These are phyloP conservation scores for Aphelinus certus DNA, from an alignment of 1,140 invertebrate species.

Conservation along the genomic window DNA sequence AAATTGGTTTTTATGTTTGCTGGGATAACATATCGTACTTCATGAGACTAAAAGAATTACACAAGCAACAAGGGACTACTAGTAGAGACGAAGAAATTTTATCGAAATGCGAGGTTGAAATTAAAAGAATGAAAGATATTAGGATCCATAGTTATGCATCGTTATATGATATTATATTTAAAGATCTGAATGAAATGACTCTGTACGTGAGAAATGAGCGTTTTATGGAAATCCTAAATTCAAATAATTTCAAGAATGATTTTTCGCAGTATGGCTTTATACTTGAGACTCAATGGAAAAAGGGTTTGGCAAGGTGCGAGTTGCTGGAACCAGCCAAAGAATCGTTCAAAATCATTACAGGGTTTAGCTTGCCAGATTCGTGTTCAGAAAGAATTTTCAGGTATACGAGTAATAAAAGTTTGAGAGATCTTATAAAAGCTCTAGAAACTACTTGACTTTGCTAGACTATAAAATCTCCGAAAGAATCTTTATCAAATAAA, in stretches of 20 bases:
- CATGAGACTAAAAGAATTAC: constrained; percentile 5
- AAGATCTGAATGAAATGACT: constrained; percentile 29
- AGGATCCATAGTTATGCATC: constrained; percentile 3
- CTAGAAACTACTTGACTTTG: no score
- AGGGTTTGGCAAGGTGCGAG: not conserved
- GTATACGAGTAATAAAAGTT: constrained; percentile 16
- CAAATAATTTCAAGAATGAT: constrained; percentile 21
- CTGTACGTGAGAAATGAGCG: constrained; percentile 19
- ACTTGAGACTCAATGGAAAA: constrained; percentile 15
- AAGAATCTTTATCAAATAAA: no score
- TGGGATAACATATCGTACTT: constrained; percentile 16
- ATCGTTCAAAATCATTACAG: not conserved
- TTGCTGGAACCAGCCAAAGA: constrained; percentile 8
- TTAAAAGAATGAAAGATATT: constrained; percentile 18
- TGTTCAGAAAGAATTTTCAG: constrained; percentile 29
- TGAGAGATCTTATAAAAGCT: constrained; percentile 20
- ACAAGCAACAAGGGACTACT: not conserved
- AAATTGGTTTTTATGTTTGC: constrained; percentile 15
- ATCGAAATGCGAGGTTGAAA: constrained; percentile 7
- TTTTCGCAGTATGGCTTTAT: constrained; percentile 18
- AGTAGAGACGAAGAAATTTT: not conserved
- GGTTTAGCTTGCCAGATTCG: constrained; percentile 15
- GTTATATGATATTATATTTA: constrained; percentile 9
- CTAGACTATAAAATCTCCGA: no score
- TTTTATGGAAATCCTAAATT: constrained; percentile 9